Evolutionary conservation across 2,797 vertebrate genomes (phyloP).

Genomic region (Oreonectes daqikongensis): DNA sequence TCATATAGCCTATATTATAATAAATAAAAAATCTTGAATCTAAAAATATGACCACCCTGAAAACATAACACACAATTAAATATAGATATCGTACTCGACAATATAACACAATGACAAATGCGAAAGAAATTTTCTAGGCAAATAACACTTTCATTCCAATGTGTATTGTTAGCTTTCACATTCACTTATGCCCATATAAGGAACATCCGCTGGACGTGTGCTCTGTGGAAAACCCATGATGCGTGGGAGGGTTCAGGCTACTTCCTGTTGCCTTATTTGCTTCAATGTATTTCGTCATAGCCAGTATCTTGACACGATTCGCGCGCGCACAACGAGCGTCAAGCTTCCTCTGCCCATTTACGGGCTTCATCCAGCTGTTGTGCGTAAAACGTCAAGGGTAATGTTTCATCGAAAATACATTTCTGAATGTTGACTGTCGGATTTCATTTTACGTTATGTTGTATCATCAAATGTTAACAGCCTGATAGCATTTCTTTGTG

Average conservation of each 20-base stretch:
- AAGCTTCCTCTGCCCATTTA: constrained; percentile 55
- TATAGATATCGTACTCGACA: background rate
- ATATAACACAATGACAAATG: background rate
- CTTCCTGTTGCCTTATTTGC: constrained; percentile 78
- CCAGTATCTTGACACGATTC: constrained; percentile 48
- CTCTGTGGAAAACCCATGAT: constrained; percentile 74
- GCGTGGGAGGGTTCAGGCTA: constrained; percentile 63
- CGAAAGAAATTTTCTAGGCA: background rate
- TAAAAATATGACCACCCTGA: background rate
- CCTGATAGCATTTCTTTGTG: no score
- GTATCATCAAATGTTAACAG: no score
- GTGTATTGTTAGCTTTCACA: background rate
- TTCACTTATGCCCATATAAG: constrained; percentile 71
- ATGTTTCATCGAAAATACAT: background rate
- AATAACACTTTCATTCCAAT: background rate
- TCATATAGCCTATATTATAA: background rate
- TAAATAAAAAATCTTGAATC: background rate
- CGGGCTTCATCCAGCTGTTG: constrained; percentile 49
- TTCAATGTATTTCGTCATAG: constrained; percentile 60
- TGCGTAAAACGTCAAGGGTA: background rate
- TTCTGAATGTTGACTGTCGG: no score
- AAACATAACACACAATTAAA: background rate
- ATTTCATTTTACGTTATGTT: no score
- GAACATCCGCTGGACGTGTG: constrained; percentile 68
- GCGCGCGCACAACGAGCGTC: constrained; percentile 29